A percentile compares a stretch with the other conserved stretches of the same genome.
phyloP scores from a whole-genome alignment of 2,113 vertebrate genomes.

The Nesogale talazaci region DNA sequence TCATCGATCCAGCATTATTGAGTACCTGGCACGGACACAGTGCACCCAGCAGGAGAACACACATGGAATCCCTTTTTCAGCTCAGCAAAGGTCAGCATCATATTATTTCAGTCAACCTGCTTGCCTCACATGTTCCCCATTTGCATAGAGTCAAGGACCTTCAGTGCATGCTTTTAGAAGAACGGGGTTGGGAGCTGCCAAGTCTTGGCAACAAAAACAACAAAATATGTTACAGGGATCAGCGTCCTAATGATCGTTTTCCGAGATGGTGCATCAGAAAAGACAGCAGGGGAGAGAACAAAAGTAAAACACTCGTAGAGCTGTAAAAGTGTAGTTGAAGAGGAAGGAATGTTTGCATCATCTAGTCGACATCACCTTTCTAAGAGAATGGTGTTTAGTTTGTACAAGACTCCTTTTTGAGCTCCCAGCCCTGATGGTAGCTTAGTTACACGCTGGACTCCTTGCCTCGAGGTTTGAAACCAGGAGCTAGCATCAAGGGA shows the following conservation, averaged over 20 bases:
- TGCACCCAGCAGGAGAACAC: neutral
- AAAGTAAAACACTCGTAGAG: too few species aligned
- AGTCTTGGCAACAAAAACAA: neutral
- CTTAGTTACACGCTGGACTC: too few species aligned
- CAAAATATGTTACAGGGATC: neutral
- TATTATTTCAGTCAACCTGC: neutral
- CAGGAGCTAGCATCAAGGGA: too few species aligned
- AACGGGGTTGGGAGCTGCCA: neutral
- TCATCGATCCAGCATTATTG: neutral
- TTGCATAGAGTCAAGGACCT: neutral
- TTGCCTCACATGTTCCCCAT: neutral
- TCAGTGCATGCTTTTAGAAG: neutral
- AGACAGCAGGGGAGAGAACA: neutral
- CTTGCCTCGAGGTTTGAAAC: too few species aligned
- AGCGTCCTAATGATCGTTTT: neutral
- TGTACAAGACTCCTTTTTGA: too few species aligned
- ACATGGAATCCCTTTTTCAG: neutral
- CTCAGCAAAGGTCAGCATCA: slow-evolving; percentile 8
- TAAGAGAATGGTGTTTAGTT: too few species aligned
- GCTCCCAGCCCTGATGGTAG: too few species aligned
- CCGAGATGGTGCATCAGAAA: neutral
- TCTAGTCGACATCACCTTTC: too few species aligned
- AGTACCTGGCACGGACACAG: neutral
- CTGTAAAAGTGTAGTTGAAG: too few species aligned
- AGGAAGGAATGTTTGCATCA: too few species aligned